Conservation (phyloP, 2,888 invertebrate species). For the Xestia ashworthii region DNA sequence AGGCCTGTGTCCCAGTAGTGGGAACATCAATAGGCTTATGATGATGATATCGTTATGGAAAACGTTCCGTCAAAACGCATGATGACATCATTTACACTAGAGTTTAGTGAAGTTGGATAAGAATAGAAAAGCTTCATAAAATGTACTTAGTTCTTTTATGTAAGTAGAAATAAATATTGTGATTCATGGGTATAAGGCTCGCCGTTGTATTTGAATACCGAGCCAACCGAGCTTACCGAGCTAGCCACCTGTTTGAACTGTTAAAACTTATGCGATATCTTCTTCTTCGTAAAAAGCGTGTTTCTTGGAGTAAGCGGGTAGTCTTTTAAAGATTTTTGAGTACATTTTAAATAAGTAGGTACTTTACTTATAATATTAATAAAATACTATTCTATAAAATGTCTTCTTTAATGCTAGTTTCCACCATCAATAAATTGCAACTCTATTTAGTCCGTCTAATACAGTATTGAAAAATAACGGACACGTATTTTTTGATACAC, state of each 20-base stretch:
- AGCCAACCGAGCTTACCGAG: conserved; percentile 1
- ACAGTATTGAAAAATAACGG: no score
- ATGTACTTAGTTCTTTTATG: background rate
- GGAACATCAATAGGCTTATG: no score
- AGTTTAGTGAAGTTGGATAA: background rate
- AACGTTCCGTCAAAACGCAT: background rate
- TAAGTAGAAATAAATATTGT: conserved; percentile 7
- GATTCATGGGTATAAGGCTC: conserved; percentile 16
- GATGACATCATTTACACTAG: no score
- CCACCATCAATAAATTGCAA: no score
- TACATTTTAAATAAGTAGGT: background rate
- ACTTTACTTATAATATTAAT: background rate
- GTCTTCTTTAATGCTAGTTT: background rate
- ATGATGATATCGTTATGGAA: background rate
- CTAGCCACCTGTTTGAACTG: conserved; percentile 46
- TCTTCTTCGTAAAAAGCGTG: conserved; percentile 3
- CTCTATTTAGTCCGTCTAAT: no score
- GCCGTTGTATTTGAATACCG: conserved; percentile 8
- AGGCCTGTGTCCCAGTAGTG: no score
- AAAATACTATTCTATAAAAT: background rate
- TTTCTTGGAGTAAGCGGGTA: background rate
- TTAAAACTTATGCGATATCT: conserved; percentile 23
- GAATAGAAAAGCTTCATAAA: background rate
- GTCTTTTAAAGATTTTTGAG: background rate
- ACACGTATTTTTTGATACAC: no score